Percentiles rank a stretch among this genome's conserved stretches.
Evolutionary conservation across 2,888 invertebrate species (phyloP).

Genomic region (Chouioia cunea): DNA sequence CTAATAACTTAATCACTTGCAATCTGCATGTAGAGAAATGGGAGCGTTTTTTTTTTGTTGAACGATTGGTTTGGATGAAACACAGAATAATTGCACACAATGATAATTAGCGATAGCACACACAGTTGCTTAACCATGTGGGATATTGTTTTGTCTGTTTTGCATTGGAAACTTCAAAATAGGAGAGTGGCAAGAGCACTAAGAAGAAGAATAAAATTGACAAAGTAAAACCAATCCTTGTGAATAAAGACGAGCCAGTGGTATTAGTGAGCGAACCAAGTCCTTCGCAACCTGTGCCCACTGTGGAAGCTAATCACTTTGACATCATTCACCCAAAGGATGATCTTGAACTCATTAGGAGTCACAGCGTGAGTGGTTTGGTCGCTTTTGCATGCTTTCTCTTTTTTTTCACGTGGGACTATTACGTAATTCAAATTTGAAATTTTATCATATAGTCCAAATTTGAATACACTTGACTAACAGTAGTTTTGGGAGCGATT

Average conservation of each 20-base stretch:
- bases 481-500: too few species aligned
- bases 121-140: constrained; percentile 61
- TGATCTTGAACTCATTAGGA: constrained; percentile 74
- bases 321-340: constrained; percentile 86
- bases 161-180: constrained; percentile 33
- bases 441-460: background rate
- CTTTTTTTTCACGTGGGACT: background rate
- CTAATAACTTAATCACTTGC: too few species aligned
- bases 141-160: constrained; percentile 47
- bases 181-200: constrained; percentile 70
- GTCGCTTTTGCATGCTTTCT: constrained; percentile 35
- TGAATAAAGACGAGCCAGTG: constrained; percentile 79
- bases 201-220: constrained; percentile 79
- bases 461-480: background rate
- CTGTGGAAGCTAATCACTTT: constrained; percentile 76
- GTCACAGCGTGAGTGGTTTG: constrained; percentile 69
- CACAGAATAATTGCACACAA: constrained; percentile 10
- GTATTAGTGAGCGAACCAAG: constrained; percentile 62
- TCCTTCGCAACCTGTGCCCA: constrained; percentile 67
- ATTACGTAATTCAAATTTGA: background rate
- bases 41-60: background rate
- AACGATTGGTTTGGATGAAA: constrained; percentile 34
- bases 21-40: too few species aligned
- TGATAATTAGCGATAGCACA: constrained; percentile 22
- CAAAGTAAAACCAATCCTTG: constrained; percentile 81